Base-by-base conservation (phyloP, 2,797 vertebrate species). In the Pipistrellus pygmaeus region DNA sequence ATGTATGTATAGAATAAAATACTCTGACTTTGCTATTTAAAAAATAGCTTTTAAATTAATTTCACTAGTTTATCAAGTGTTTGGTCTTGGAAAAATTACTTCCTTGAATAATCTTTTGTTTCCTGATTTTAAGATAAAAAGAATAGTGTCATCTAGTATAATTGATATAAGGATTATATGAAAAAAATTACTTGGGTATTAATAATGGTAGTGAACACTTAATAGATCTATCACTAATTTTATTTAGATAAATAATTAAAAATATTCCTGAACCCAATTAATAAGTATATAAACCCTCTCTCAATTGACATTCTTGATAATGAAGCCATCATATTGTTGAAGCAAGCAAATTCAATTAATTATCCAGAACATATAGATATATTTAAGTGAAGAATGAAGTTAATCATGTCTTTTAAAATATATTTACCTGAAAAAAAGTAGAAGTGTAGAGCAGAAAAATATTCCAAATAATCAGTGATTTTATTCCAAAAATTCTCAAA, bases 221-320 rank as follows among this genome's bases (percentile, higher is more conserved):
- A 6, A 32, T 66, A 72, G 30, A 66, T 48, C 25, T 44, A 32
- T 14, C 68, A 66, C 13, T 62, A 57, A 6, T 88, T 18, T 41
- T 87, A 95, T 27, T 90, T 8, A 62, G 89, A 51, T 82, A 2
- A 93, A 46, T 64, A 60, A 32, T 35, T 41, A 62, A 78, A 64
- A 62, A 62, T 44, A 48, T 38, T 62, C 2, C 0, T 77, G 8
- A 48, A 48, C 55, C 8, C 30, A 35, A 71, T 78, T 38, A 85
- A 51, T 51, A 75, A 4, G 8, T 23, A 2, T 3, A 51, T 8
- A 30, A 82, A 71, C 66, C 38, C 32, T 46, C 46, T 23, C 23
- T 89, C n/a, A 71, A 44, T 48, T 85, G 48, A 81, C 11, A 23
- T 14, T 18, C 10, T 81, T 82, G 1, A 8, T 80, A 84, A 53